Evolutionary conservation across 2,888 invertebrate genomes (phyloP), one percentile per base, ranked within the genome.

Genomic region (Drosophila parthenogenetica): DNA sequence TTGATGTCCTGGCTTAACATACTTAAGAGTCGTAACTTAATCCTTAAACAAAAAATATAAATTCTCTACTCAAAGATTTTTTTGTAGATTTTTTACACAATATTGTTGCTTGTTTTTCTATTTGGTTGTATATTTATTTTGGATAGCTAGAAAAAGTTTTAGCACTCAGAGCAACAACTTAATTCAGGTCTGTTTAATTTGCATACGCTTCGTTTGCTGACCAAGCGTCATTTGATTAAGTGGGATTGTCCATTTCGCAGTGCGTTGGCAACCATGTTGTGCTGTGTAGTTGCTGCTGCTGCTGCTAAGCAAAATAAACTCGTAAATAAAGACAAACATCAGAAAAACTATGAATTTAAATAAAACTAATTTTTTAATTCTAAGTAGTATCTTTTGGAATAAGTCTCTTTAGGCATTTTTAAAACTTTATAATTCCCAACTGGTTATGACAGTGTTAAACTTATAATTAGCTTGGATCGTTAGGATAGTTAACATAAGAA

Each of bases 1-100:
- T 62, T 39, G 16, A 58, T 43, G 58, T 5, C 58, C 57, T 43
- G 57, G 46, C 45, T 48, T 32, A 43, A 53, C 14, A 25, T 35
- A 35, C 59, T 59, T 51, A 35, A 59, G 35, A 3, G 32, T 22
- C 42, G 14, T 16, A 40, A 14, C 42, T 22, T 50, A 35, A 35
- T 35, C 11, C 14, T 17, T 10, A 11, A 29, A 40, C 5, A 1
- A 8, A n/a, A 11, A 29, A 37, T n/a, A 57, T 8, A 37, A 7
- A n/a, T 13, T 45, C 45, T n/a, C 3, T 13, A 35, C 13, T 35
- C 13, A 45, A 5, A 45, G 22, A 2, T 13, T 5, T 40, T 14
- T 40, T 40, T 40, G 13, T 13, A 13, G 13, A 3, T 39, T 40
- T 5, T 22, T 29, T 29, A 3, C 19, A 19, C 19, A 19, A 13